phyloP scores from a whole-genome alignment of 2,888 invertebrate genomes.

The Yponomeuta malinellus region DNA sequence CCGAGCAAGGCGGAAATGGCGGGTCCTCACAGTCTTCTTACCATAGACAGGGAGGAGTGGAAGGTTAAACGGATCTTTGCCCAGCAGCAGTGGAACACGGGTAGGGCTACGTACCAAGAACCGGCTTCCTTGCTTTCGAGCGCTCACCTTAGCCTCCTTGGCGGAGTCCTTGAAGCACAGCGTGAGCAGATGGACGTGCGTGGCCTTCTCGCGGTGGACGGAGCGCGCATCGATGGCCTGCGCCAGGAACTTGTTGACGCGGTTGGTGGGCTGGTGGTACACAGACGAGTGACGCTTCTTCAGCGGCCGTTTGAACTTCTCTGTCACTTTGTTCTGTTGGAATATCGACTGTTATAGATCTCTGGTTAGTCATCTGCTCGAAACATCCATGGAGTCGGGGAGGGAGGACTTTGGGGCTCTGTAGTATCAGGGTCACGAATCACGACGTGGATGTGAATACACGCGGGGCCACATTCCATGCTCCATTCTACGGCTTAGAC shows the following conservation, averaged over 20 bases:
- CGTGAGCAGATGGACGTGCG: conserved; percentile 90
- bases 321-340: conserved; percentile 87
- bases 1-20: too few species aligned
- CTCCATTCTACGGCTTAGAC: conserved; percentile 53
- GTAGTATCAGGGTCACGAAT: not conserved
- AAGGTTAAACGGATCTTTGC: too few species aligned
- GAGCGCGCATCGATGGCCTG: conserved; percentile 94
- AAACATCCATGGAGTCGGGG: conserved; percentile 1
- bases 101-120: too few species aligned
- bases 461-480: conserved; percentile 50
- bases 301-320: conserved; percentile 90
- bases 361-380: conserved; percentile 4
- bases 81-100: too few species aligned
- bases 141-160: conserved; percentile 85
- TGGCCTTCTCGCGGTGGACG: conserved; percentile 92
- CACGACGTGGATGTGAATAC: not conserved
- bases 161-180: conserved; percentile 89
- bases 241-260: conserved; percentile 93
- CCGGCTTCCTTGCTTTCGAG: not conserved
- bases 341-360: conserved; percentile 26
- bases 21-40: too few species aligned
- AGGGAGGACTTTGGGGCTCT: not conserved
- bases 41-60: too few species aligned
- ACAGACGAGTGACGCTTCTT: conserved; percentile 91
- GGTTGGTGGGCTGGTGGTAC: conserved; percentile 91